Evolutionary conservation across 2,888 invertebrate genomes (phyloP).

Genomic region (Nysson spinosus): DNA sequence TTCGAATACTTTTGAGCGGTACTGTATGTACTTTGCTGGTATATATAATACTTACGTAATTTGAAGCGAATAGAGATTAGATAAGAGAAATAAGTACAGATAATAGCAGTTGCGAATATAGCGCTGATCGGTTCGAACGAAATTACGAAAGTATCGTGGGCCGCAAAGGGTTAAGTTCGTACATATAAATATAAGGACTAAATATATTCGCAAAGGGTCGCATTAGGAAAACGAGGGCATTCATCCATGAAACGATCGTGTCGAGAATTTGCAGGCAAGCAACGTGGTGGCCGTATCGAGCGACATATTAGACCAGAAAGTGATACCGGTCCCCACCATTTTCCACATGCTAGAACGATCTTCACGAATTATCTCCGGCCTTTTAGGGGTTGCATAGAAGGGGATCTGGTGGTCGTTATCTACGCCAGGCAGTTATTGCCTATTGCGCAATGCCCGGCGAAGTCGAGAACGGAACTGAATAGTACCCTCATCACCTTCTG

Average conservation of each 20-base stretch:
- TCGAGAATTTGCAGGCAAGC: conserved; percentile 32
- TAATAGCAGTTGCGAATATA: too few relatives aligned
- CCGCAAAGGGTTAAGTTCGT: too few relatives aligned
- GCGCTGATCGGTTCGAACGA: too few relatives aligned
- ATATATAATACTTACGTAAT: too few relatives aligned
- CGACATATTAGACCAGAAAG: conserved; percentile 30
- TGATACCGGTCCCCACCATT: conserved; percentile 16
- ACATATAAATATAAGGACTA: too few relatives aligned
- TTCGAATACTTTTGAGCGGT: too few relatives aligned
- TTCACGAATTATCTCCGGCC: conserved; percentile 49
- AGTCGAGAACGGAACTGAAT: conserved; percentile 41
- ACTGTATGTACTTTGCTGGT: too few relatives aligned
- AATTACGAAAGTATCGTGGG: too few relatives aligned
- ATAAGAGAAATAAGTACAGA: too few relatives aligned
- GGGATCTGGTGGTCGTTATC: conserved; percentile 39
- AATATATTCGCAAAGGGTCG: too few relatives aligned
- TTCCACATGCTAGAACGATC: conserved; percentile 31
- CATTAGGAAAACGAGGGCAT: not conserved
- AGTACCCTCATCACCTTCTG: conserved; percentile 45
- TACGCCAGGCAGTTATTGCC: conserved; percentile 48
- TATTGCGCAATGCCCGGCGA: conserved; percentile 39
- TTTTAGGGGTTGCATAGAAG: conserved; percentile 5
- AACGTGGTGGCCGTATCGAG: conserved; percentile 17
- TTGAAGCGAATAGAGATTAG: too few relatives aligned
- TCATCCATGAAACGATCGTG: conserved; percentile 20